phyloP scores from a whole-genome alignment of 2,888 invertebrate genomes.

The Patella pellucida region DNA sequence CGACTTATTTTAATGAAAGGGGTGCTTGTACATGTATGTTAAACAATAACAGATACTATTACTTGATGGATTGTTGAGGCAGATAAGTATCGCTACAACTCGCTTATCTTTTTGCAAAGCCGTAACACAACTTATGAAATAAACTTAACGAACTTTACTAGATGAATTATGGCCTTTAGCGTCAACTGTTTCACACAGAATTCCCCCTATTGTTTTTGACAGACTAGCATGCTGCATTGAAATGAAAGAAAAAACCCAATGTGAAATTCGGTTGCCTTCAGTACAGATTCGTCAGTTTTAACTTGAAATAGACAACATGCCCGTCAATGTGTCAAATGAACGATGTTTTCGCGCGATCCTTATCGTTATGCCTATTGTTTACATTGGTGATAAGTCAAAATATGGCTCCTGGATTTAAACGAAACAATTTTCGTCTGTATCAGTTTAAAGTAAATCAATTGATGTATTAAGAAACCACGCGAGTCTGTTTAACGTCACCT shows the following conservation, averaged over 20 bases:
- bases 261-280: too few species aligned
- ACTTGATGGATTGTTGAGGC: neutral
- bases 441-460: too few species aligned
- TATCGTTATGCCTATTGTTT: slow-evolving; percentile 3
- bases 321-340: slow-evolving; percentile 5
- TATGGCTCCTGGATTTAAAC: neutral
- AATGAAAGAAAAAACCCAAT: too few species aligned
- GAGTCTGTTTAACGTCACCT: too few species aligned
- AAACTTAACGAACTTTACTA: too few species aligned
- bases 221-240: too few species aligned
- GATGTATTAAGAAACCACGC: too few species aligned
- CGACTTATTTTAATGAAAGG: too few species aligned
- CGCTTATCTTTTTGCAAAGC: neutral
- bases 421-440: neutral
- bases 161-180: too few species aligned
- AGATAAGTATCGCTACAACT: neutral
- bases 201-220: too few species aligned
- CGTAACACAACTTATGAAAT: too few species aligned
- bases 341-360: neutral
- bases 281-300: neutral
- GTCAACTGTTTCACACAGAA: too few species aligned
- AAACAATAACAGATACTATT: slow-evolving; percentile 7
- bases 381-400: slow-evolving; percentile 2
- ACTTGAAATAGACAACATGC: neutral
- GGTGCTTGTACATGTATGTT: neutral